These are phyloP conservation scores for Aurelia sp. DNA, from an alignment of 30 jellyfish, hydroid and myxozoan genomes.

Conservation along the genomic window DNA sequence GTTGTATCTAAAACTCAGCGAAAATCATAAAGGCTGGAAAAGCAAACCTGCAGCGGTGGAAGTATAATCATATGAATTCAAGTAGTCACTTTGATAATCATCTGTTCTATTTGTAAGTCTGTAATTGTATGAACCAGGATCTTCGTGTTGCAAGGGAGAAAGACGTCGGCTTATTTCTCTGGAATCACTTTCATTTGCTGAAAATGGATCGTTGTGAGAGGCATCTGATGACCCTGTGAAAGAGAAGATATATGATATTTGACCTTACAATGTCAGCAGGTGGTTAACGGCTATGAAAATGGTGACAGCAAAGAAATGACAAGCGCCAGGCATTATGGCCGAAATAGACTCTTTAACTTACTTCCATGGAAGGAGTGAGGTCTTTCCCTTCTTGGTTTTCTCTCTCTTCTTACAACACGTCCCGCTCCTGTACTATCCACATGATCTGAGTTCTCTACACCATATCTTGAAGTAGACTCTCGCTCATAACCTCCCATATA, in stretches of 20 bases:
- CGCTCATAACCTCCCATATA: background rate
- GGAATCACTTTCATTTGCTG: conserved; percentile 39
- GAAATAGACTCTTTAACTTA: background rate
- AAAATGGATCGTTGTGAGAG: background rate
- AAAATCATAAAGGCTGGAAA: no score
- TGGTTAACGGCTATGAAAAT: no score
- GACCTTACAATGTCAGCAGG: no score
- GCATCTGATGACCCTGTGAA: no score
- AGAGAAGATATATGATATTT: no score
- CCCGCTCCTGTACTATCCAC: conserved; percentile 1
- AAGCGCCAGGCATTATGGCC: no score
- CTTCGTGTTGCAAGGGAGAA: conserved; percentile 25
- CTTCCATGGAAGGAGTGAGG: conserved; percentile 74
- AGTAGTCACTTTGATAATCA: no score
- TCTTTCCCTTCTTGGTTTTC: conserved; percentile 53
- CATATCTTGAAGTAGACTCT: no score
- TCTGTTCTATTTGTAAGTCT: background rate
- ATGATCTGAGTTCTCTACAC: conserved; percentile 1
- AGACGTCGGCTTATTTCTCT: conserved; percentile 23
- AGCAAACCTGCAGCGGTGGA: no score
- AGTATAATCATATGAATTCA: no score
- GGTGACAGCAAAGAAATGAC: no score
- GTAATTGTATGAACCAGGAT: conserved; percentile 4
- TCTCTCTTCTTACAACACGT: conserved; percentile 17
- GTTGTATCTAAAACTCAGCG: no score